Evolutionary conservation across 2,113 vertebrate species (phyloP), one percentile per base, ranked within the genome.

Genomic region (Microtus oregoni): DNA sequence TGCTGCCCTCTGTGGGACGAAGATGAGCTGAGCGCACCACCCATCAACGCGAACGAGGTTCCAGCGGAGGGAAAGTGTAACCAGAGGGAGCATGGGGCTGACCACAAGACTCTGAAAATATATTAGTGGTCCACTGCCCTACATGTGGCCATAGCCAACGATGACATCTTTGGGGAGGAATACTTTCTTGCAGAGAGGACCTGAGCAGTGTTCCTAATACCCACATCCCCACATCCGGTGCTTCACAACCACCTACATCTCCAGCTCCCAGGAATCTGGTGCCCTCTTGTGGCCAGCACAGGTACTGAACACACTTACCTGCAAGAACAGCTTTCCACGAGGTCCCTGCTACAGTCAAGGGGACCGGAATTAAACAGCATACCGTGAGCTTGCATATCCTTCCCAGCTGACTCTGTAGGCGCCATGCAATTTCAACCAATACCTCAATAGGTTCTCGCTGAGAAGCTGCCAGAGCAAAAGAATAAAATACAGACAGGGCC

Each of bases 31-130:
- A 24, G 11, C 10, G 30, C 55, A 63, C 7, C 35, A 41, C 35
- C 24, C n/a, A 7, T 7, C 28, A 28, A 13, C 7, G 5, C 6
- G 38, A 26, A 44, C 13, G 17, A n/a, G 13, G 26, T 14, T 55
- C 11, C 28, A 22, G 0, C 5, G 7, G 3, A 5, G 5, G 24
- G 7, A 30, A 4, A 1, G 14, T 5, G 35, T 5, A 7, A 26
- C 35, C 35, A 58, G 52, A 61, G 82, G 38, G 61, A 65, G 11
- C 26, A 6, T 19, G 47, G 32, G 28, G 47, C 47, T 1, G n/a
- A 20, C 6, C 47, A 15, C 26, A 15, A 30, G 70, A 38, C 52
- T 1, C 3, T 19, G 24, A 38, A 41, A n/a, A 38, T 38, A 28
- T 38, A 9, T 30, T 15, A 73, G 28, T 14, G 63, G 3, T 7